Evolutionary conservation across 2,888 invertebrate genomes (phyloP).

Genomic region (Caenorhabditis sulstoni): DNA sequence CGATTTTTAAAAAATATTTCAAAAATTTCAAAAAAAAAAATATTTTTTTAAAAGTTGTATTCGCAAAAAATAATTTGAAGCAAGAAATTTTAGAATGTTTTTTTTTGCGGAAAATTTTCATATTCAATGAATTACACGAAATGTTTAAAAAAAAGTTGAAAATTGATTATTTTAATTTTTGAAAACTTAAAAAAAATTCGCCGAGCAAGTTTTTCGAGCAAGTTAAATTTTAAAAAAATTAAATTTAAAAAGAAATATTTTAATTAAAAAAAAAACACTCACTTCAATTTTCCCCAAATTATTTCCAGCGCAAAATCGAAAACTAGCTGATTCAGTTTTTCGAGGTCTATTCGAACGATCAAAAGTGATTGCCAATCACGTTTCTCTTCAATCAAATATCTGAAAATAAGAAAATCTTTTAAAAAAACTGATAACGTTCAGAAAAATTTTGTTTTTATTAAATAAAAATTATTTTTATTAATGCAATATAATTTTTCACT

Average conservation of each 20-base stretch:
- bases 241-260: constrained; percentile 10
- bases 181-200: no score
- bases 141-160: no score
- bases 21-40: neutral
- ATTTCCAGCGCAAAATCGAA: constrained; percentile 66
- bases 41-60: constrained; percentile 12
- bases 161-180: no score
- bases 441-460: neutral
- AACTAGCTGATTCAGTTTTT: constrained; percentile 43
- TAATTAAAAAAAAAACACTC: neutral
- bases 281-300: constrained; percentile 66
- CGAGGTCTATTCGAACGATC: constrained; percentile 32
- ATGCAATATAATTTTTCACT: no score
- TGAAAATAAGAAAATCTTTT: constrained; percentile 5
- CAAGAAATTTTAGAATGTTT: no score
- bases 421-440: no score
- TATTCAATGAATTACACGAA: no score
- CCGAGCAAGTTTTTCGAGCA: no score
- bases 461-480: constrained; percentile 6
- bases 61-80: no score
- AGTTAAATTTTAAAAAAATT: neutral
- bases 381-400: constrained; percentile 31
- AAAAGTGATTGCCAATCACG: constrained; percentile 42
- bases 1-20: no score
- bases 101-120: no score